Percentiles rank a stretch among this genome's conserved stretches.
phyloP scores from a whole-genome alignment of 1,140 invertebrate species.

The Euwallacea similis region DNA sequence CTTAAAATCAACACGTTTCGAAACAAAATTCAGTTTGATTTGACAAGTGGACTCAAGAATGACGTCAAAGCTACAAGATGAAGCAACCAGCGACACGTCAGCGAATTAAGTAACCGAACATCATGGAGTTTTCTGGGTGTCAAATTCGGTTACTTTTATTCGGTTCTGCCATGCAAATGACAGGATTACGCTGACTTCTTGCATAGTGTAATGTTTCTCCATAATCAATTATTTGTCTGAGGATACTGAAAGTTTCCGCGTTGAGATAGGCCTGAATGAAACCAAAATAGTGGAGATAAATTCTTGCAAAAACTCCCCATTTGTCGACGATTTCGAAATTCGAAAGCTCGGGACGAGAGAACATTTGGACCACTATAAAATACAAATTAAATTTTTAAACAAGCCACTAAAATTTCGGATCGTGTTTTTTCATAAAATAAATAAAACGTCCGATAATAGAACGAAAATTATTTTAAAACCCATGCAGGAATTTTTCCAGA shows the following conservation, averaged over 20 bases:
- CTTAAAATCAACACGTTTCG: slow-evolving; percentile 9
- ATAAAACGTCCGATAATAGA: slow-evolving; percentile 32
- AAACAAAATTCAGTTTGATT: slow-evolving; percentile 24
- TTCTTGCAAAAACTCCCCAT: slow-evolving; percentile 24
- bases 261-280: too few relatives aligned
- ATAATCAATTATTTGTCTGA: too few relatives aligned
- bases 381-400: slow-evolving; percentile 34
- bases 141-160: too few relatives aligned
- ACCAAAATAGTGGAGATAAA: background rate
- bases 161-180: too few relatives aligned
- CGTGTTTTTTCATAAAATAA: slow-evolving; percentile 36
- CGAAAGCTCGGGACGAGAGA: slow-evolving; percentile 15
- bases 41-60: slow-evolving; percentile 30
- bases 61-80: slow-evolving; percentile 27
- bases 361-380: slow-evolving; percentile 32
- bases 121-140: slow-evolving; percentile 13
- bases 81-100: slow-evolving; percentile 17
- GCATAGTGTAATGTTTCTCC: too few relatives aligned
- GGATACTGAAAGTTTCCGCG: too few relatives aligned
- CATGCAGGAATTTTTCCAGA: slow-evolving; percentile 15
- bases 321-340: slow-evolving; percentile 29
- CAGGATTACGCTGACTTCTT: too few relatives aligned
- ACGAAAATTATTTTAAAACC: slow-evolving; percentile 25
- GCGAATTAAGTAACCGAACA: background rate
- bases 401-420: slow-evolving; percentile 26